Conservation (phyloP, 2,888 invertebrate species). For the Cephus spinipes region DNA sequence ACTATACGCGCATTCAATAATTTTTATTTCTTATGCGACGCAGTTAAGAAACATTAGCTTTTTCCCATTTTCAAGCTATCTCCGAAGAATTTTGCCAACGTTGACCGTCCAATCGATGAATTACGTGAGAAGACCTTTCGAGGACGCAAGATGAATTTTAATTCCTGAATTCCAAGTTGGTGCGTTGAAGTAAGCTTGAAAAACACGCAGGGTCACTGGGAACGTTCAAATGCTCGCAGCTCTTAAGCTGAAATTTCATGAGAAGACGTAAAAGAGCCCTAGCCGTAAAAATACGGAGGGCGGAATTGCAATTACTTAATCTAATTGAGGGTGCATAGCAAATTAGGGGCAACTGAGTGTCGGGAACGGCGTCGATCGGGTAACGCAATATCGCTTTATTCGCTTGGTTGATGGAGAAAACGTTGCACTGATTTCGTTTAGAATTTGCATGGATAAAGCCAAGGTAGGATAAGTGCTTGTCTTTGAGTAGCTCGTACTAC, state of each 20-base stretch:
- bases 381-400: conserved; percentile 36
- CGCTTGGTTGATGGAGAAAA: conserved; percentile 19
- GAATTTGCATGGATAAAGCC: conserved; percentile 51
- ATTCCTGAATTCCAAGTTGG: neutral
- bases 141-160: neutral
- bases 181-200: neutral
- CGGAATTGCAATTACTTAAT: conserved; percentile 51
- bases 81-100: neutral
- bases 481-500: conserved; percentile 43
- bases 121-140: neutral
- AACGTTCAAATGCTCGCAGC: neutral
- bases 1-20: neutral
- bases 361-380: conserved; percentile 16
- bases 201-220: neutral
- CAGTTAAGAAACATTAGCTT: neutral
- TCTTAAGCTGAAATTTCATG: conserved; percentile 8
- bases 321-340: conserved; percentile 40
- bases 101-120: neutral
- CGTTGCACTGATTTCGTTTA: conserved; percentile 44
- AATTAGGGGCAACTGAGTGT: conserved; percentile 33
- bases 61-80: neutral
- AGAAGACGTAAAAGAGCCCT: conserved; percentile 33
- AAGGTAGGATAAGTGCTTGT: conserved; percentile 39
- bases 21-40: neutral
- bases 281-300: conserved; percentile 16